A percentile compares a stretch with the other conserved stretches of the same genome.
These are phyloP conservation scores for Pyrocephalus nanus DNA, from an alignment of 2,797 vertebrate species.

Conservation along the genomic window DNA sequence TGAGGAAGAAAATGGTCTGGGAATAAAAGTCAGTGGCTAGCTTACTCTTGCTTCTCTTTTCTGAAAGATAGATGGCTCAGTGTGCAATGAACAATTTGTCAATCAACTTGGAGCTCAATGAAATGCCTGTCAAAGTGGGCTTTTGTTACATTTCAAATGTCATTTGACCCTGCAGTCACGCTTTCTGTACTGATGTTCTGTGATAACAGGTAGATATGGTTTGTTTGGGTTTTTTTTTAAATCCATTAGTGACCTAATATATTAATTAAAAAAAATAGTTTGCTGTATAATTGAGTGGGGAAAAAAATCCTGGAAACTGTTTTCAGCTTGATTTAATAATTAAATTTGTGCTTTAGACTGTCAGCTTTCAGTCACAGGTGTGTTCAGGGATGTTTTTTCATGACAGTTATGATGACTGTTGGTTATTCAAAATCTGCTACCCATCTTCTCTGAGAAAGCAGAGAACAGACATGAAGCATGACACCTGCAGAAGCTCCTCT, in stretches of 20 bases:
- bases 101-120: neutral
- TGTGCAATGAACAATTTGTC: neutral
- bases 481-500: neutral
- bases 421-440: neutral
- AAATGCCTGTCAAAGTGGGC: neutral
- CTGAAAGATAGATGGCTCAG: neutral
- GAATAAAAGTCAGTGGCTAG: conserved; percentile 19
- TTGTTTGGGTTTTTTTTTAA: neutral
- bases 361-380: neutral
- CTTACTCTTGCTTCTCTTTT: neutral
- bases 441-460: neutral
- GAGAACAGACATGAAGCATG: neutral
- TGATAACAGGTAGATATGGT: neutral
- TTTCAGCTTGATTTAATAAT: neutral
- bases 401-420: neutral
- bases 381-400: neutral
- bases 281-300: neutral
- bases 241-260: neutral
- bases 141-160: neutral
- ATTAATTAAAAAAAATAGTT: neutral
- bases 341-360: neutral
- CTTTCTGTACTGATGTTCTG: neutral
- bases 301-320: neutral
- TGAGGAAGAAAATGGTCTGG: neutral
- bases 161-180: neutral